Base-by-base conservation (phyloP, 2,888 invertebrate genomes). In the Melieria crassipennis region DNA sequence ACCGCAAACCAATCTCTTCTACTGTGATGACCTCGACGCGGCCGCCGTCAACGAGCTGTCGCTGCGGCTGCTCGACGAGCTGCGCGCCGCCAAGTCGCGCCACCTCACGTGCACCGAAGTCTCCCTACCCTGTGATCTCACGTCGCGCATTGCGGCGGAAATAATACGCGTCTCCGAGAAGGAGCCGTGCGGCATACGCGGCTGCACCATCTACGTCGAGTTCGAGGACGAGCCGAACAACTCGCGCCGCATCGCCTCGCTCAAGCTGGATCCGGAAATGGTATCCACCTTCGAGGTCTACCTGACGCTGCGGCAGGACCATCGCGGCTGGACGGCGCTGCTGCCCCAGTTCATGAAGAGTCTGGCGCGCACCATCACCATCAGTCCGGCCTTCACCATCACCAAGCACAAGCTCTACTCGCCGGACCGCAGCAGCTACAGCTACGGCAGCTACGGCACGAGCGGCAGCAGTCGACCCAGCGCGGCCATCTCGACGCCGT, bases 41-140 rank as follows among this genome's bases (percentile, higher is more conserved):
- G 77, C 77, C 55, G 81, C 79, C 30, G 78, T 81, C 3, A 73
- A 75, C 43, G 79, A 79, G 60, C 79, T 84, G 50, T 81, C 84
- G 47, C 60, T 75, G 69, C 79, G 79, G 9, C 52, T 84, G 77
- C 79, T 84, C 66, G 80, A 82, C 73, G 82, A 84, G 74, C 76
- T 84, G 79, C 82, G 84, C 71, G 84, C 81, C 71, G 84, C 84
- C 30, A 84, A 84, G 74, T 80, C 82, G 5, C 81, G 84, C 30
- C 84, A 84, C 71, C 76, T 84, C 75, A 80, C 82, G 47, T 84
- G 84, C 79, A 84, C 84, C 67, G 84, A 84, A 78, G 84, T 84
- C 76, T 84, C 84, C 78, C 78, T 84, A 80, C 84, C 84, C 79
- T 84, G 84, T 81, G 84, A 84, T 83, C 84, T 84, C 81, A 84